Evolutionary conservation across 1,140 invertebrate genomes (phyloP).

Genomic region (Dendroctonus ponderosae): DNA sequence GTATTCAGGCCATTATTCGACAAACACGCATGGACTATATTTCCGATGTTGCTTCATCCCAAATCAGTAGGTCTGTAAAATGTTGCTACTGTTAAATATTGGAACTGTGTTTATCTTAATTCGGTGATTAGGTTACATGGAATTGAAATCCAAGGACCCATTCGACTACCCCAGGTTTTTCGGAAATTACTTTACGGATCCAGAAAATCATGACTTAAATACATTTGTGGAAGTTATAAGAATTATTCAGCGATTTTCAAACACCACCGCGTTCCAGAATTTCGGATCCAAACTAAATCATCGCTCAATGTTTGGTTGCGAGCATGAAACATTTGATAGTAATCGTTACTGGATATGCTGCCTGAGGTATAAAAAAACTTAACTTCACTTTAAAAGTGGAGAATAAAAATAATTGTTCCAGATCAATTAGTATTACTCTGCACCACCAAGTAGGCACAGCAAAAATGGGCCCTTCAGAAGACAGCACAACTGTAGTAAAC

Average conservation of each 20-base stretch:
- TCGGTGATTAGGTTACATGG: slow-evolving; percentile 50
- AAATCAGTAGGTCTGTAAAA: slow-evolving; percentile 61
- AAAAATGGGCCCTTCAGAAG: slow-evolving; percentile 61
- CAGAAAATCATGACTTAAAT: slow-evolving; percentile 51
- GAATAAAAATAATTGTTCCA: background rate
- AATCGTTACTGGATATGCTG: slow-evolving; percentile 44
- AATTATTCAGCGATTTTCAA: slow-evolving; percentile 32
- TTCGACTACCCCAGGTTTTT: slow-evolving; percentile 66
- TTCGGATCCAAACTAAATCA: slow-evolving; percentile 32
- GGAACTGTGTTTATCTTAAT: background rate
- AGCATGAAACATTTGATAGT: slow-evolving; percentile 34
- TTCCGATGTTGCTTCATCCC: slow-evolving; percentile 72
- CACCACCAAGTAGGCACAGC: slow-evolving; percentile 59
- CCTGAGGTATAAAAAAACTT: background rate
- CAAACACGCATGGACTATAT: slow-evolving; percentile 63
- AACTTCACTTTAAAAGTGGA: background rate
- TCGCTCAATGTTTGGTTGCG: slow-evolving; percentile 32
- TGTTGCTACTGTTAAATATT: background rate
- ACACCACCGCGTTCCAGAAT: slow-evolving; percentile 36
- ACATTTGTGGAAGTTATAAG: slow-evolving; percentile 39
- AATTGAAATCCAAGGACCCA: slow-evolving; percentile 68
- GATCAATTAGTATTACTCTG: slow-evolving; percentile 46
- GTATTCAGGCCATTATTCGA: slow-evolving; percentile 47
- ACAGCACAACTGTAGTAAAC: slow-evolving; percentile 36
- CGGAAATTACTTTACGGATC: slow-evolving; percentile 61